Conservation (phyloP, 2,797 vertebrate species). For the Parauchenoglanis ngamensis region DNA sequence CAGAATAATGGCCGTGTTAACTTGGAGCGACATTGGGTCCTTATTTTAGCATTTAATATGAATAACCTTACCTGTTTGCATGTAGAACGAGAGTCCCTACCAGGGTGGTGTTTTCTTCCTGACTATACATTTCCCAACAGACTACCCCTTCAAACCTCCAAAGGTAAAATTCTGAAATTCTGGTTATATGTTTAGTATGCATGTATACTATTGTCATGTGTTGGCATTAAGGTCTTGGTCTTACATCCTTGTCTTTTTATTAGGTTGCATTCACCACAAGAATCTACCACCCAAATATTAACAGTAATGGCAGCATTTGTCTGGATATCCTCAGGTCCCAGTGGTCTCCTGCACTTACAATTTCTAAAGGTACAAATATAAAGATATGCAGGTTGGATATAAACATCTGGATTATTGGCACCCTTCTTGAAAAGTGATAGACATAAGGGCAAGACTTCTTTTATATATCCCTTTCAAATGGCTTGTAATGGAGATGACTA, state of each 20-base stretch:
- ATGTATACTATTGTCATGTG: constrained; percentile 30
- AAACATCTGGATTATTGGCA: not conserved
- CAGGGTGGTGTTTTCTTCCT: constrained; percentile 84
- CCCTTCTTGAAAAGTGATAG: not conserved
- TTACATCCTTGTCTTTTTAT: not conserved
- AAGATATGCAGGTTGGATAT: not conserved
- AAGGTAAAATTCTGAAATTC: constrained; percentile 67
- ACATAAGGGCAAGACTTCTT: not conserved
- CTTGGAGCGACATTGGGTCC: not conserved
- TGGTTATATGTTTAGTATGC: not conserved
- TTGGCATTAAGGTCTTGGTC: not conserved
- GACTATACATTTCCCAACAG: constrained; percentile 86
- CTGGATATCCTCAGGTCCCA: constrained; percentile 90
- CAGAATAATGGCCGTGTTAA: not conserved
- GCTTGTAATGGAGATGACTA: not conserved
- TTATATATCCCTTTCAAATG: not conserved
- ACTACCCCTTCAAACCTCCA: constrained; percentile 86
- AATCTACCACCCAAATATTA: constrained; percentile 87
- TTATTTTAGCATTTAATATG: not conserved
- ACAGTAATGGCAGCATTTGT: constrained; percentile 81
- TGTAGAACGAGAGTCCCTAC: constrained; percentile 81
- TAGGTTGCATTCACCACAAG: constrained; percentile 91
- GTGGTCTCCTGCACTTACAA: constrained; percentile 93
- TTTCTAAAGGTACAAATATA: constrained; percentile 86
- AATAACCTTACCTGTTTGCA: constrained; percentile 24